A percentile compares a stretch with the other conserved stretches of the same genome.
These are phyloP conservation scores for Denticeps clupeoides DNA, from an alignment of 2,797 vertebrate genomes.

Conservation along the genomic window DNA sequence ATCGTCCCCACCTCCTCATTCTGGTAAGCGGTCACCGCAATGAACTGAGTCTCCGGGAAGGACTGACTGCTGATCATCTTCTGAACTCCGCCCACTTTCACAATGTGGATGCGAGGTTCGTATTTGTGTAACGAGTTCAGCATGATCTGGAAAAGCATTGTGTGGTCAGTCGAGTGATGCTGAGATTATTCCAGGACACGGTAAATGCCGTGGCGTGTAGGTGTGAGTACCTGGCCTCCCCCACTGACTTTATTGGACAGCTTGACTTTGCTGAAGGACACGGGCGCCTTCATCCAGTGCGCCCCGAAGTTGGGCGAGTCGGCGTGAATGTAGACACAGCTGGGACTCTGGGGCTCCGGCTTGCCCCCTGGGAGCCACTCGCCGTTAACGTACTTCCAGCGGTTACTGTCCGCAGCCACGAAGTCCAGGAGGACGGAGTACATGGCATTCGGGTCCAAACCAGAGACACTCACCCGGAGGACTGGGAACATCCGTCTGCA, in stretches of 20 bases:
- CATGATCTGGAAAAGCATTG: slow-evolving; percentile 52
- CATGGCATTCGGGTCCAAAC: slow-evolving; percentile 70
- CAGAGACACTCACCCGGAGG: slow-evolving; percentile 55
- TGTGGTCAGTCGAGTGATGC: too few species aligned
- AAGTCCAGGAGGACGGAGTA: slow-evolving; percentile 71
- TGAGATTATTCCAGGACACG: too few species aligned
- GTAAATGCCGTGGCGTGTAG: too few species aligned
- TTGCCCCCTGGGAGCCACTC: slow-evolving; percentile 72
- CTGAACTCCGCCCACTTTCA: slow-evolving; percentile 68
- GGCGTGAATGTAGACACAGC: slow-evolving; percentile 74
- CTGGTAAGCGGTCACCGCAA: slow-evolving; percentile 70
- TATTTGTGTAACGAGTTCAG: slow-evolving; percentile 74
- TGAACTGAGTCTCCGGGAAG: slow-evolving; percentile 70
- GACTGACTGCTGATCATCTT: slow-evolving; percentile 74
- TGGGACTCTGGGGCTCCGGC: slow-evolving; percentile 69
- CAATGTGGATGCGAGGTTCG: slow-evolving; percentile 68
- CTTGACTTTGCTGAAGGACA: slow-evolving; percentile 74
- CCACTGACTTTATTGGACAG: slow-evolving; percentile 73
- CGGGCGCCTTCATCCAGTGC: slow-evolving; percentile 71
- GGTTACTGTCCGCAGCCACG: slow-evolving; percentile 67
- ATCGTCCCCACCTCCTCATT: slow-evolving; percentile 72
- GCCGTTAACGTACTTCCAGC: slow-evolving; percentile 75
- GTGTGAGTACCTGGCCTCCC: slow-evolving; percentile 70
- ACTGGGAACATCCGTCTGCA: slow-evolving; percentile 66
- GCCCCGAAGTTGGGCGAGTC: slow-evolving; percentile 72